phyloP scores from a whole-genome alignment of 2,113 vertebrate species.

The Albula glossodonta region DNA sequence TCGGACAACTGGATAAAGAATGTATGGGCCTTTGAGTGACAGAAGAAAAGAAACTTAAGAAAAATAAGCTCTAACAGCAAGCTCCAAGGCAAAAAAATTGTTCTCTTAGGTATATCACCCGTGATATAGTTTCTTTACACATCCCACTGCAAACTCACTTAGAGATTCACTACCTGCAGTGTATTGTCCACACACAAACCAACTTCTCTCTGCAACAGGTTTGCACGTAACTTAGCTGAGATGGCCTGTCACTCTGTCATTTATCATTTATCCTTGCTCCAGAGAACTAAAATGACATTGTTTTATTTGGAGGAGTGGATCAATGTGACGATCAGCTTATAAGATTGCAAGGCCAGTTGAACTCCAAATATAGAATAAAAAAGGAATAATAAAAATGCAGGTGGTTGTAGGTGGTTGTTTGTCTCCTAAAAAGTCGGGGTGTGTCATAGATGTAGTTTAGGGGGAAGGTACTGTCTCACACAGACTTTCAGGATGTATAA shows the following conservation, averaged over 20 bases:
- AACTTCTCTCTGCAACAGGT: too few species aligned
- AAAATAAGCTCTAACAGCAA: neutral
- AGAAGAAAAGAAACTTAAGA: neutral
- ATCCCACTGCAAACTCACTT: neutral
- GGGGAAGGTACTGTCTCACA: too few species aligned
- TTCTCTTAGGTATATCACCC: neutral
- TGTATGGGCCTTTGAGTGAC: neutral
- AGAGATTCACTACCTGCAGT: neutral
- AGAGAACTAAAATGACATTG: neutral
- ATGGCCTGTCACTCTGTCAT: neutral
- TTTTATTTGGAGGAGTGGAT: neutral
- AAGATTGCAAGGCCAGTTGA: neutral
- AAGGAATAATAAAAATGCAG: too few species aligned
- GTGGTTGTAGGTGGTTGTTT: too few species aligned
- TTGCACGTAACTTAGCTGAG: too few species aligned
- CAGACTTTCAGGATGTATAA: too few species aligned
- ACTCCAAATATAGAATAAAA: neutral
- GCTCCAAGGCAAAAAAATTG: neutral
- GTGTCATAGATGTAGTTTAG: too few species aligned
- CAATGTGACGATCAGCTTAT: neutral
- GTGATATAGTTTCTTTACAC: neutral
- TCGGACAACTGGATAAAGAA: neutral
- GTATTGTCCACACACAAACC: neutral
- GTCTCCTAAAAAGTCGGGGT: too few species aligned
- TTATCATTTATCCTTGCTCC: neutral